Conservation (phyloP, 2,797 vertebrate genomes). For the Numenius phaeopus region DNA sequence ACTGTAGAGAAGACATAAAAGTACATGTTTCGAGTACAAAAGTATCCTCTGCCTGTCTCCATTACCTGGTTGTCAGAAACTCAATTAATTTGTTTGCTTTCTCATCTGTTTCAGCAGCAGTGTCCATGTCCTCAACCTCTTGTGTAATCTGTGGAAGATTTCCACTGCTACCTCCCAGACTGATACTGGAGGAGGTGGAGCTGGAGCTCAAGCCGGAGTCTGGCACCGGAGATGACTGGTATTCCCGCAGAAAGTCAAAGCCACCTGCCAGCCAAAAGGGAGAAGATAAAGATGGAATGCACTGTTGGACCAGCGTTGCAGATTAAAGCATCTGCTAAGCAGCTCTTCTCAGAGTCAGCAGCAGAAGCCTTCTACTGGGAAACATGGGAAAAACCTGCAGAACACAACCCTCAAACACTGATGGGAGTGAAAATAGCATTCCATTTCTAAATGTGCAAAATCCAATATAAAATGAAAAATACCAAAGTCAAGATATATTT, state of each 20-base stretch:
- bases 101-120: constrained; percentile 88
- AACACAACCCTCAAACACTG: rapidly evolving
- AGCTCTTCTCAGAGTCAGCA: not conserved
- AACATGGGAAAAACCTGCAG: not conserved
- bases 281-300: constrained; percentile 56
- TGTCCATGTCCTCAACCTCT: constrained; percentile 90
- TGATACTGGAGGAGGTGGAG: constrained; percentile 96
- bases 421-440: not conserved
- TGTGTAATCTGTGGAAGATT: constrained; percentile 95
- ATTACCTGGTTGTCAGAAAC: constrained; percentile 97
- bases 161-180: constrained; percentile 91
- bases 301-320: not conserved
- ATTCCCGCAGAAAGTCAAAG: constrained; percentile 95
- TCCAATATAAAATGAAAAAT: not conserved
- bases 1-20: not conserved
- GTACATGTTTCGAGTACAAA: not conserved
- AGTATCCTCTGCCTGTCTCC: not conserved
- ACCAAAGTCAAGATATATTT: not conserved
- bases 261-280: constrained; percentile 81
- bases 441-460: not conserved
- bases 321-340: not conserved
- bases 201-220: constrained; percentile 97
- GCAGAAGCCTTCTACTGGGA: not conserved
- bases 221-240: constrained; percentile 92
- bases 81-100: constrained; percentile 99